Evolutionary conservation across 2,797 vertebrate species (phyloP), one percentile per base, ranked within the genome.

Genomic region (Crenuchus spilurus): DNA sequence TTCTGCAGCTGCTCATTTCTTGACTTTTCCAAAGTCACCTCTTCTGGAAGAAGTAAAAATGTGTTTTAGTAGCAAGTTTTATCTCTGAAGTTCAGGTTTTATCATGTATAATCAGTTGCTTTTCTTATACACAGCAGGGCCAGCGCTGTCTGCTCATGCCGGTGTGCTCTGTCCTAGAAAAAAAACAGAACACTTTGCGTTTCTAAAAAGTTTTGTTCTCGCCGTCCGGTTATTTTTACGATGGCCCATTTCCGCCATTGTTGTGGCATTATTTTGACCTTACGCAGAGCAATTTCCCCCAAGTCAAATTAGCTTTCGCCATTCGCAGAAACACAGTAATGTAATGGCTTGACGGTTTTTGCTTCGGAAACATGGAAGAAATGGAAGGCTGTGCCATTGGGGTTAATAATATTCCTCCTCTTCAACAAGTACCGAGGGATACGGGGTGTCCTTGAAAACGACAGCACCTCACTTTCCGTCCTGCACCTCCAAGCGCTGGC

Each of bases 331-430:
- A 90, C 83, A 84, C 82, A 76, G 81, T 89, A 89, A 89, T 92
- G 86, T 89, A 92, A 90, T 87, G 85, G 87, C 88, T 90, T 93
- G 92, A 92, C 87, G 86, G 85, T 87, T 89, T 82, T 87, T 88
- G 84, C 88, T 87, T 80, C 84, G 82, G 87, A 89, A 92, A 88
- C 89, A 83, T 85, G 83, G 90, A 90, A 90, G 60, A 91, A 92
- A 91, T 84, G 87, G 85, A 88, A 86, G 84, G 86, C 84, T 80
- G 71, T 90, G 93, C 90, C 92, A 94, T 82, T 66, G 88, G 91
- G 93, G 93, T 94, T 94, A 94, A 94, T 94, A 92, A 90, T 91
- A 94, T 94, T 93, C 92, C 87, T 92, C 87, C 90, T 93, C 87
- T 93, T 94, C 93, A 93, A 93, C 92, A 94, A 93, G 92, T 93